Percentiles rank a stretch among this genome's conserved stretches.
phyloP scores from a whole-genome alignment of 2,113 vertebrate genomes.

The Rhombomys opimus region DNA sequence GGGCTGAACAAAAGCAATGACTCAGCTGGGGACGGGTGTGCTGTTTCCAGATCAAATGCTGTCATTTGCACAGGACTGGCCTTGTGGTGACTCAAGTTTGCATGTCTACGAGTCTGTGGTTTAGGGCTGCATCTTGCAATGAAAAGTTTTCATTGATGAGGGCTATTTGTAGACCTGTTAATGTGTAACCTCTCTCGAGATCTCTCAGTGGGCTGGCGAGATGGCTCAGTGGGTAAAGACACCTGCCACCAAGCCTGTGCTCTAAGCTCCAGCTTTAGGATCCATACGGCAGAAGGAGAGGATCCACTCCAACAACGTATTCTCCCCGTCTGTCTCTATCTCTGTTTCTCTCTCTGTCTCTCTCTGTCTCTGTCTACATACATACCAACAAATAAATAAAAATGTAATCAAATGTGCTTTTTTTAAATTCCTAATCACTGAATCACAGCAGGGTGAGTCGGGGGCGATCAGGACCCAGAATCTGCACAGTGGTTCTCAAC shows the following conservation, averaged over 20 bases:
- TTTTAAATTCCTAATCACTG: background rate
- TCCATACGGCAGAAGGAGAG: background rate
- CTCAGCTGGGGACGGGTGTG: background rate
- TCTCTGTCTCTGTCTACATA: background rate
- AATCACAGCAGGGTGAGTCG: background rate
- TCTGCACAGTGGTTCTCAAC: background rate
- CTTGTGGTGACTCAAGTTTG: background rate
- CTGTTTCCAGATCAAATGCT: background rate
- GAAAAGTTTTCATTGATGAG: background rate
- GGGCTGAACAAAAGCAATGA: background rate
- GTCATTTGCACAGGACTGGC: background rate
- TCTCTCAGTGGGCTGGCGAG: background rate
- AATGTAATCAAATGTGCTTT: background rate
- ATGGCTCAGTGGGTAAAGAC: background rate
- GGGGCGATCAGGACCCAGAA: background rate
- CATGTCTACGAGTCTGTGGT: background rate
- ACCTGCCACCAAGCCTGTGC: background rate
- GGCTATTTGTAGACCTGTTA: background rate
- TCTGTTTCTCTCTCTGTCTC: background rate
- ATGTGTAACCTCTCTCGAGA: background rate
- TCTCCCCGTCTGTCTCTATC: background rate
- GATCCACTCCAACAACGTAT: background rate
- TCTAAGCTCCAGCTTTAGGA: background rate
- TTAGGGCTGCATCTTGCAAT: background rate
- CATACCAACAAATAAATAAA: background rate